Percentiles rank a stretch among this genome's conserved stretches.
Evolutionary conservation across 2,888 invertebrate genomes (phyloP).

Genomic region (Drosophila rubida): DNA sequence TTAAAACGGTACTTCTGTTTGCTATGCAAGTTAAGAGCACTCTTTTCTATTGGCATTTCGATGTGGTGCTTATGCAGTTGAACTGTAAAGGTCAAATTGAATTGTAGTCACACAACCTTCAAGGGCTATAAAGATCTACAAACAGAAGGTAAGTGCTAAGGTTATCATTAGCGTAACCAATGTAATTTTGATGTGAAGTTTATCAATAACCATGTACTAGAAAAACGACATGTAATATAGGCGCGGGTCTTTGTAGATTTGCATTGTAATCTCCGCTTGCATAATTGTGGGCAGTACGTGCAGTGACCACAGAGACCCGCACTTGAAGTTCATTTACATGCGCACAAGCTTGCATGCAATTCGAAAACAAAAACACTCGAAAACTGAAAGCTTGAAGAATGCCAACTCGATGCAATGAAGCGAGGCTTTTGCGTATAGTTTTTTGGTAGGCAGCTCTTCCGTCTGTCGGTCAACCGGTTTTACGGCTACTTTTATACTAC

Average conservation of each 20-base stretch:
- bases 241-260: constrained; percentile 9
- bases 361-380: not conserved
- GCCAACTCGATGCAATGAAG: constrained; percentile 59
- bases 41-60: not conserved
- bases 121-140: not conserved
- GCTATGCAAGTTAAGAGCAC: not conserved
- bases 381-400: constrained; percentile 28
- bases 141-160: constrained; percentile 6
- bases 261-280: constrained; percentile 39
- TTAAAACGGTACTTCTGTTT: not conserved
- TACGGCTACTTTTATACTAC: constrained; percentile 18
- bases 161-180: constrained; percentile 11
- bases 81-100: not conserved
- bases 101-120: constrained; percentile 1
- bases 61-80: not conserved
- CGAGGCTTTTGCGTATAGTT: constrained; percentile 13
- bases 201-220: constrained; percentile 18
- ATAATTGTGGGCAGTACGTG: constrained; percentile 37
- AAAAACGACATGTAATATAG: constrained; percentile 9
- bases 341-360: constrained; percentile 13
- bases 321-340: constrained; percentile 33
- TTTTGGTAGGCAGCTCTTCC: constrained; percentile 21
- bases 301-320: constrained; percentile 26
- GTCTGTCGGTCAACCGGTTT: constrained; percentile 68
- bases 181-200: not conserved